Conservation (phyloP, 2,113 vertebrate species). For the Cochlearius cochlearius region DNA sequence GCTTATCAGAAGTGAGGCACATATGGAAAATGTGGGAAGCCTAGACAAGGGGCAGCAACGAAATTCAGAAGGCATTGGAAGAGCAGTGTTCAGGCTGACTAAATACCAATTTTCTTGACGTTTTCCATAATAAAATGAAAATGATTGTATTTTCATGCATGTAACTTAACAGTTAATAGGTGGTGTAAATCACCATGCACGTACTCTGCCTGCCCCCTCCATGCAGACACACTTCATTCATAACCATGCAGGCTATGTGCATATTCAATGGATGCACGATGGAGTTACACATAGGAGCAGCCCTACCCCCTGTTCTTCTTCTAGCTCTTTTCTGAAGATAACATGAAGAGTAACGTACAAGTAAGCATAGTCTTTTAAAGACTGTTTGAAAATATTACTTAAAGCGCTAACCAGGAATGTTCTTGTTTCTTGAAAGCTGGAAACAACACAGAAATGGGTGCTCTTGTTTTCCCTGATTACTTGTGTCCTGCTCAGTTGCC, state of each 20-base stretch:
- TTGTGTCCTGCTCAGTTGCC: not conserved
- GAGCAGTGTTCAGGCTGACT: not conserved
- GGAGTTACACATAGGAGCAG: not conserved
- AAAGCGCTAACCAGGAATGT: not conserved
- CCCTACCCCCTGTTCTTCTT: not conserved
- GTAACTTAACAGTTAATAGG: not conserved
- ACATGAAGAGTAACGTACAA: not conserved
- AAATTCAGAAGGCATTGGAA: not conserved
- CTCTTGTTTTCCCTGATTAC: not conserved
- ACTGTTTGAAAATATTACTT: not conserved
- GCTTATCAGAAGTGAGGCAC: not conserved
- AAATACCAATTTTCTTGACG: not conserved
- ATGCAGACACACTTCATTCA: not conserved
- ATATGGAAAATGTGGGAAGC: not conserved
- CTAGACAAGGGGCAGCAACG: not conserved
- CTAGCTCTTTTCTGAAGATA: not conserved
- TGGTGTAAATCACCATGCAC: not conserved
- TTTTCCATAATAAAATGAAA: not conserved
- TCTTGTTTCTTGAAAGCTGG: not conserved
- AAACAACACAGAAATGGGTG: not conserved
- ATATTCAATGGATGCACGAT: not conserved
- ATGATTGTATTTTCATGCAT: not conserved
- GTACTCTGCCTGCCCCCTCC: not conserved
- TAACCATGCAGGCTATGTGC: not conserved
- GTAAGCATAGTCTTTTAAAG: not conserved